A percentile compares a stretch with the other conserved stretches of the same genome.
These are phyloP conservation scores for Phoxinus phoxinus DNA, from an alignment of 2,113 vertebrate genomes.

Conservation along the genomic window DNA sequence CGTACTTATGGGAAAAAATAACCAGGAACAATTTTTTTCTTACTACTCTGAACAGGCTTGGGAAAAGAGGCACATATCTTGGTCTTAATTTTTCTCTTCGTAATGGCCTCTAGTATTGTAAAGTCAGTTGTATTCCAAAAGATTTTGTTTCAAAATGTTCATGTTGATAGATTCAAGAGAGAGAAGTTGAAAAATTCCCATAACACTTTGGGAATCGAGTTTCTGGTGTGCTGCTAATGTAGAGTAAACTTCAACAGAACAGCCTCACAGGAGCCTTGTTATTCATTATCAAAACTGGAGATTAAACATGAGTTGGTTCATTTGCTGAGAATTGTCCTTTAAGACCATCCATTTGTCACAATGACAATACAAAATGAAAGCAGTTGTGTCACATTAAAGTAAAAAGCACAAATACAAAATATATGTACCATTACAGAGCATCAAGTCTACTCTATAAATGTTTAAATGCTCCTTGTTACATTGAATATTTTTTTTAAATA, in stretches of 20 bases:
- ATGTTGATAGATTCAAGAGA: conserved; percentile 62
- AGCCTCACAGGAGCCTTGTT: conserved; percentile 67
- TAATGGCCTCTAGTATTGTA: conserved; percentile 41
- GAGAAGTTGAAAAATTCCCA: conserved; percentile 63
- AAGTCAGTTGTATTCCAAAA: conserved; percentile 58
- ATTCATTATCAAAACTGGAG: conserved; percentile 67
- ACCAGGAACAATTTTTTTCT: not conserved
- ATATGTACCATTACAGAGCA: not conserved
- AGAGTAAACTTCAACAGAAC: conserved; percentile 66
- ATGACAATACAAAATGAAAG: conserved; percentile 56
- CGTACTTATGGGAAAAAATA: not conserved
- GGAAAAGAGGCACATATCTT: not conserved
- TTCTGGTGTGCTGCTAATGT: conserved; percentile 51
- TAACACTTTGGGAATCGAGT: conserved; percentile 46
- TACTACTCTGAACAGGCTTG: conserved; percentile 1
- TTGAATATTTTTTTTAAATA: not conserved
- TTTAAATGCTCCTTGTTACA: not conserved
- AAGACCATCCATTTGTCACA: conserved; percentile 66
- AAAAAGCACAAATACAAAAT: conserved; percentile 9
- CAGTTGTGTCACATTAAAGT: conserved; percentile 52
- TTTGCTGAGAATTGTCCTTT: conserved; percentile 45
- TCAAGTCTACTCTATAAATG: not conserved
- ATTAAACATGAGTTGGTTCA: conserved; percentile 64
- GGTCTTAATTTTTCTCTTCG: not conserved
- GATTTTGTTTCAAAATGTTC: conserved; percentile 53